Evolutionary conservation across 2,888 invertebrate species (phyloP).

Genomic region (Lasioglossum calceatum): DNA sequence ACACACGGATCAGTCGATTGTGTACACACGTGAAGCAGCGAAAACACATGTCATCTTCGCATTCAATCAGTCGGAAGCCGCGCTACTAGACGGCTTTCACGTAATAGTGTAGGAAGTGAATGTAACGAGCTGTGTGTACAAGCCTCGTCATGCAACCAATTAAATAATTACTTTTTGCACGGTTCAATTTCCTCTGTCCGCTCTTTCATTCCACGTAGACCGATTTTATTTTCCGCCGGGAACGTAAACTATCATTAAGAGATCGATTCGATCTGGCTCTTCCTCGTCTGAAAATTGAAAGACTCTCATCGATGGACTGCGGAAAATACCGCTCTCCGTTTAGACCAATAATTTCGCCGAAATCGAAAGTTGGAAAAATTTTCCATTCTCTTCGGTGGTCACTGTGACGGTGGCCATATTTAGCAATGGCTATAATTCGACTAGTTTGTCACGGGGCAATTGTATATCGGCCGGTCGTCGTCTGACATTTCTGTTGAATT

Average conservation of each 20-base stretch:
- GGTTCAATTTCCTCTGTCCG: neutral
- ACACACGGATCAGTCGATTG: neutral
- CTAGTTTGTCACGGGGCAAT: conserved; percentile 52
- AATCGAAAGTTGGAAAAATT: neutral
- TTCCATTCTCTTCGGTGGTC: conserved; percentile 9
- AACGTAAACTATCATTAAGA: neutral
- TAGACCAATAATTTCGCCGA: neutral
- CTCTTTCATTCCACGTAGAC: neutral
- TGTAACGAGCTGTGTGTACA: conserved; percentile 2
- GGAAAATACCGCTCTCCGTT: neutral
- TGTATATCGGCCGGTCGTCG: conserved; percentile 51
- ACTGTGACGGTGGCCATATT: conserved; percentile 1
- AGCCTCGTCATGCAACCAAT: conserved; percentile 1
- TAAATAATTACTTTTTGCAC: conserved; percentile 6
- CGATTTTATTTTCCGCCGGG: neutral
- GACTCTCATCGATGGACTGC: neutral
- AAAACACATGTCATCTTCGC: conserved; percentile 10
- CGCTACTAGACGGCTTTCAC: neutral
- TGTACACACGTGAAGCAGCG: neutral
- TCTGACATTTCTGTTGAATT: conserved; percentile 58
- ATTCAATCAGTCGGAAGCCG: neutral
- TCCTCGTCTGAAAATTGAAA: neutral
- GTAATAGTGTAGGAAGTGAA: conserved; percentile 4
- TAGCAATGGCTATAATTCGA: conserved; percentile 36
- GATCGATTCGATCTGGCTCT: neutral